phyloP scores from a whole-genome alignment of 2,797 vertebrate species.

The Austrolebias charrua region DNA sequence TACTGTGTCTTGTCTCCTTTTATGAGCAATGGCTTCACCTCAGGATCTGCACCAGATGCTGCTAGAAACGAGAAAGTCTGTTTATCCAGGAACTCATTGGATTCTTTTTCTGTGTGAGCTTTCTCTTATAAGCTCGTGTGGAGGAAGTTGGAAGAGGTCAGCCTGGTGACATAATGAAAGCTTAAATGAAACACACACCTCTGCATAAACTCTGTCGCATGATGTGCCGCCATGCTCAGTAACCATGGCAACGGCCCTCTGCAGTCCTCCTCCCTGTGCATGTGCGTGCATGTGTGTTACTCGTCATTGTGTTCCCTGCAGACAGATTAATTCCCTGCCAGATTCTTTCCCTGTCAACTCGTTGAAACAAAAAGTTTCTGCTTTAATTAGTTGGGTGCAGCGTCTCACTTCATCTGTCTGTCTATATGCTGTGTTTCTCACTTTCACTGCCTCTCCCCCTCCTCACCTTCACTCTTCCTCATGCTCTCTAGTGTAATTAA shows the following conservation, averaged over 20 bases:
- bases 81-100: slow-evolving; percentile 25
- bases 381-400: slow-evolving; percentile 79
- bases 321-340: slow-evolving; percentile 77
- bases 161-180: slow-evolving; percentile 56
- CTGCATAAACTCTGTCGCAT: slow-evolving; percentile 70
- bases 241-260: slow-evolving; percentile 71
- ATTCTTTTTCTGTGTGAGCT: slow-evolving; percentile 48
- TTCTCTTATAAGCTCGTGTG: slow-evolving; percentile 15
- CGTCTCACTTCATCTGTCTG: slow-evolving; percentile 68
- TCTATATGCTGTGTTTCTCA: slow-evolving; percentile 45
- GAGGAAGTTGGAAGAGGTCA: slow-evolving; percentile 60
- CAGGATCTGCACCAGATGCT: slow-evolving; percentile 23
- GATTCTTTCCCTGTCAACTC: slow-evolving; percentile 78
- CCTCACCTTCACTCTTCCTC: slow-evolving; percentile 45
- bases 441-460: slow-evolving; percentile 27
- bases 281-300: slow-evolving; percentile 34
- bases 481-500: slow-evolving; percentile 75
- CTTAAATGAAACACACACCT: slow-evolving; percentile 61
- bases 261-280: slow-evolving; percentile 60
- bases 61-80: slow-evolving; percentile 10
- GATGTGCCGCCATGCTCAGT: slow-evolving; percentile 64
- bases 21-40: slow-evolving; percentile 23
- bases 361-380: slow-evolving; percentile 77
- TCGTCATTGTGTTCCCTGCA: slow-evolving; percentile 66
- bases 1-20: slow-evolving; percentile 14